Conservation (phyloP, 2,888 invertebrate species). For the Tetranychus truncatus region DNA sequence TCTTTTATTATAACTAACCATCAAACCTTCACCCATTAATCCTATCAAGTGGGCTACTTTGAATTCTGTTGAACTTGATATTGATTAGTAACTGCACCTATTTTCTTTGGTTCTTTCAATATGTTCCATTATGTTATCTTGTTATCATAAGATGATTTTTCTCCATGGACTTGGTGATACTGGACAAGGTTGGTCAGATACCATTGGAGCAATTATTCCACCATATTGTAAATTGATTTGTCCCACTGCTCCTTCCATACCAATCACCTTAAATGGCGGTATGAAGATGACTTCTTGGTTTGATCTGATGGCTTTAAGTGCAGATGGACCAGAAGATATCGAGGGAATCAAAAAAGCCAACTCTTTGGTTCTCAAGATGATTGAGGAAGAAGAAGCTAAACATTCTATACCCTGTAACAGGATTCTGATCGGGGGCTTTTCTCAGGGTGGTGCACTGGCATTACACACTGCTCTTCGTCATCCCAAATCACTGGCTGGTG, state of each 20-base stretch:
- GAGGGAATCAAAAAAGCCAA: conserved; percentile 58
- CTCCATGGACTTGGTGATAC: conserved; percentile 89
- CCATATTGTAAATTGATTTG: conserved; percentile 78
- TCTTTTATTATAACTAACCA: neutral
- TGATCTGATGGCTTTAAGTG: conserved; percentile 64
- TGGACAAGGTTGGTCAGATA: conserved; percentile 84
- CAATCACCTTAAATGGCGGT: conserved; percentile 75
- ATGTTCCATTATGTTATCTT: neutral
- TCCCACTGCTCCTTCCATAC: conserved; percentile 73
- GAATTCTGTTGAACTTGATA: neutral
- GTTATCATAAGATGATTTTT: conserved; percentile 57
- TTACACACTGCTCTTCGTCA: conserved; percentile 40
- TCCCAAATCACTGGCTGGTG: neutral
- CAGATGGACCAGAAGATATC: conserved; percentile 71
- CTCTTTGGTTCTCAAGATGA: conserved; percentile 29
- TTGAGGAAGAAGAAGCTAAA: conserved; percentile 41
- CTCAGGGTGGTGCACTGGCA: conserved; percentile 89
- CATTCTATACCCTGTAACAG: conserved; percentile 62
- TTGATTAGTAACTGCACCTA: too few relatives aligned
- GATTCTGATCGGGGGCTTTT: conserved; percentile 82
- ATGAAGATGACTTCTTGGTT: conserved; percentile 87
- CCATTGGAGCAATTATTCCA: conserved; percentile 57
- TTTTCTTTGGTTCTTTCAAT: neutral
- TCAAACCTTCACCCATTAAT: conserved; percentile 26
- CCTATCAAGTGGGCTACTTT: neutral